Evolutionary conservation across 2,888 invertebrate genomes (phyloP).

Genomic region (Hymenopus coronatus): DNA sequence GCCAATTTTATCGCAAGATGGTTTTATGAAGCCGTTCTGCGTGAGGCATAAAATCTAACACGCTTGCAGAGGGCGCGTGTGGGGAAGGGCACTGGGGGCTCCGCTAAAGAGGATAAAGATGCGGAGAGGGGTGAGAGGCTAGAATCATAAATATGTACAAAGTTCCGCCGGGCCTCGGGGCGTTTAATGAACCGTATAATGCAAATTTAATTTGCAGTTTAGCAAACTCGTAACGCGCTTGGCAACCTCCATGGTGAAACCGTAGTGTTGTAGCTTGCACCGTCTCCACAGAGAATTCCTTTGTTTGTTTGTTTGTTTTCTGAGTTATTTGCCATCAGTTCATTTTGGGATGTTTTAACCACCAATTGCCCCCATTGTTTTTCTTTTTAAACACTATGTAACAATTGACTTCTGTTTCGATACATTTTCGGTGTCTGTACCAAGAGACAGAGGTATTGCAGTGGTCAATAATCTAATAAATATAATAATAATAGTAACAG

Average conservation of each 20-base stretch:
- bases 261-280: not conserved
- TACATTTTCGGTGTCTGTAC: not conserved
- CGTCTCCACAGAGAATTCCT: not conserved
- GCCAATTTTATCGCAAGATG: not conserved
- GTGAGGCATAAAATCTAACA: not conserved
- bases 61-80: not conserved
- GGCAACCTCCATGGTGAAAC: not conserved
- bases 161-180: not conserved
- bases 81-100: not conserved
- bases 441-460: no score
- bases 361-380: not conserved
- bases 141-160: slow-evolving; percentile 6
- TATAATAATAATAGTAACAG: no score
- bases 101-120: not conserved
- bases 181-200: slow-evolving; percentile 10
- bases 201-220: slow-evolving; percentile 10
- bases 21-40: not conserved
- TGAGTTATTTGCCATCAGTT: not conserved
- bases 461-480: no score
- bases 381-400: not conserved
- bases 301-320: not conserved
- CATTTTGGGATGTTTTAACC: not conserved
- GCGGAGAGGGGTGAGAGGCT: not conserved
- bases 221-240: not conserved
- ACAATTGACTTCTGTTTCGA: not conserved